These are phyloP conservation scores for Acrocephalus scirpaceus DNA, from an alignment of 2,797 vertebrate genomes.

Conservation along the genomic window DNA sequence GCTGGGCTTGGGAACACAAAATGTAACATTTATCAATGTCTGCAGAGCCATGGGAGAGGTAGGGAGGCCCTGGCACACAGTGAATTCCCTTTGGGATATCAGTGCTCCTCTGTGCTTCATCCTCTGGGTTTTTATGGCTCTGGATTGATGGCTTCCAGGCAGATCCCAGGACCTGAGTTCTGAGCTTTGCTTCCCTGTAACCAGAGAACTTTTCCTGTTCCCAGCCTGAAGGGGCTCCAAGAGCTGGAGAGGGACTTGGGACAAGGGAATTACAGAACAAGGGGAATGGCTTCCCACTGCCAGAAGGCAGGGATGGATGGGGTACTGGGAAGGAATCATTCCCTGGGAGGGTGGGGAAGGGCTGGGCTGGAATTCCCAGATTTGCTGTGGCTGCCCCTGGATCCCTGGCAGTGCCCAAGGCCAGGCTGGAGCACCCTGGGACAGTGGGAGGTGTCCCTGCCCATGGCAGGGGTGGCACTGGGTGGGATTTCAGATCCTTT, in stretches of 20 bases:
- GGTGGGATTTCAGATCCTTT: neutral
- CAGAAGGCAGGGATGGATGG: neutral
- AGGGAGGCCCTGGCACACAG: neutral
- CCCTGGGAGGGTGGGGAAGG: fast-evolving
- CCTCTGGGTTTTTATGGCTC: neutral
- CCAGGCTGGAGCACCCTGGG: neutral
- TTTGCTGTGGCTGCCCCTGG: neutral
- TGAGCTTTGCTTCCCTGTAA: neutral
- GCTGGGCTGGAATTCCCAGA: neutral
- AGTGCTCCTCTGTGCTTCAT: neutral
- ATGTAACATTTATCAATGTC: neutral
- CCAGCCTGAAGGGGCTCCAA: neutral
- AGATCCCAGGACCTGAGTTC: neutral
- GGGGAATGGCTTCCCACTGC: neutral
- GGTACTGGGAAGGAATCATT: neutral
- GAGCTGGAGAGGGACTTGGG: neutral
- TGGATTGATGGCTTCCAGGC: neutral
- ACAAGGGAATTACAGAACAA: neutral
- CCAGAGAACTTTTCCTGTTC: neutral
- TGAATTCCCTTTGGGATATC: neutral
- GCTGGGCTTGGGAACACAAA: neutral
- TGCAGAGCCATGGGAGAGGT: fast-evolving
- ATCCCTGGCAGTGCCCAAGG: too few species aligned
- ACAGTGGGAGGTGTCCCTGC: neutral
- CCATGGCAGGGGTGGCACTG: neutral